Base-by-base conservation (phyloP, 1,140 invertebrate species). In the Platorchestia sp. region DNA sequence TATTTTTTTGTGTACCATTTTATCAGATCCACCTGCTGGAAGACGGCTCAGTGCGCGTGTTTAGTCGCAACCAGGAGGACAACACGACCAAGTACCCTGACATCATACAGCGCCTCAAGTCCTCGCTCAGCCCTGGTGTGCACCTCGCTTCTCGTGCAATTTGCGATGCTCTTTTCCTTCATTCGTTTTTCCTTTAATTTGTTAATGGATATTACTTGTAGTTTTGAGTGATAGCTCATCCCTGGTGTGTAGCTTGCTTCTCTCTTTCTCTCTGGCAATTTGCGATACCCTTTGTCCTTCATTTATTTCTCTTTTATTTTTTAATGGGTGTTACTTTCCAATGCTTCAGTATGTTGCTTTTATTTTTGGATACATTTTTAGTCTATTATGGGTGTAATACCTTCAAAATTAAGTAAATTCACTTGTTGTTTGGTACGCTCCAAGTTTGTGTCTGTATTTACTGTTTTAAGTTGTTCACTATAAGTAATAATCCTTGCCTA, bases 21-120 rank as follows among this genome's bases (percentile, higher is more conserved):
- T 86, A 96, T 36, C 95, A 98, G 98, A 99, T 99, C 96, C 99
- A 99, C 97, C 97, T 98, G 0, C 96, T 97, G 45, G 98, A 98
- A 89, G 97, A 98, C 96, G 98, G 98, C 0, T 97, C 97, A 40
- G 97, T 99, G 0, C 98, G 97, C 59, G 99, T 99, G 96, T 99
- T 98, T 97, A 99, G 99, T 97, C 97, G 99, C 95, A 99, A 99
- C 97, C 99, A 99, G 97, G 99, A 99, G 97, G 98, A 99, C 97
- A 99, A 99, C 97, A 99, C 99, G 0, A 98, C 98, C 45, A 99
- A 99, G 97, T 99, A 99, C 98, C 99, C 99, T 22, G 99, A 99
- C 97, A 98, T 99, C 43, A 98, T 99, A 96, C 97, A 97, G 0
- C 97, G 99, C 90, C 97, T 99, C 95, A 97, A 98, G 22, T 97